Evolutionary conservation across 2,113 vertebrate species (phyloP), one percentile per base, ranked within the genome.

Genomic region (Spizaetus ornatus): DNA sequence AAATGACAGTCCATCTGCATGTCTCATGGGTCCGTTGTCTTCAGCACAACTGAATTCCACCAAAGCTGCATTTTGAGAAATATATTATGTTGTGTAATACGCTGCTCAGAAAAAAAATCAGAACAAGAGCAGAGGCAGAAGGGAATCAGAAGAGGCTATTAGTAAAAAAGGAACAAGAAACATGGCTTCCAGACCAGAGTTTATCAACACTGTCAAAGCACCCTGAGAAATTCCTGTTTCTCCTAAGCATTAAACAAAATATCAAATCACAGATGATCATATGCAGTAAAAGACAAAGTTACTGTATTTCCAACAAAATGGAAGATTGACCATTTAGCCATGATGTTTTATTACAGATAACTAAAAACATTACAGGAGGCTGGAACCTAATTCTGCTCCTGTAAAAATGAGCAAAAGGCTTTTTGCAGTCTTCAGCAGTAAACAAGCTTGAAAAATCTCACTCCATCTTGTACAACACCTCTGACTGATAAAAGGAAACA

Each of bases 21-120:
- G 20, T 48, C 63, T 83, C 53, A 42, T 1, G 1, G 4, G 7
- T 13, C 11, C 0, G 0, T 20, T 86, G 58, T 32, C 31, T 73
- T 81, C 5, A 5, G 12, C 12, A 12, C 25, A 88, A 53, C 14
- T 17, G 12, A 86, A 59, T 73, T 78, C 61, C 53, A 76, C 40
- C 21, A 43, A 79, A 73, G 21, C 17, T 50, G 16, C 17, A 34
- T 50, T 91, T 25, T 69, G 20, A 90, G 29, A 94, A 86, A 52
- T 42, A 7, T 13, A 32, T 61, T 45, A 25, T 5, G 3, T 10
- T 78, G 27, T 40, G 5, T 8, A 78, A 40, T 29, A 36, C 1
- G 21, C 11, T 58, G 26, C 16, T 71, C 25, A 71, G 27, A 3
- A 45, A 65, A 45, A 58, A 66, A 13, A 22, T 26, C 42, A 53